Evolutionary conservation across 1,140 invertebrate species (phyloP).

Genomic region (Drosophila mauritiana): DNA sequence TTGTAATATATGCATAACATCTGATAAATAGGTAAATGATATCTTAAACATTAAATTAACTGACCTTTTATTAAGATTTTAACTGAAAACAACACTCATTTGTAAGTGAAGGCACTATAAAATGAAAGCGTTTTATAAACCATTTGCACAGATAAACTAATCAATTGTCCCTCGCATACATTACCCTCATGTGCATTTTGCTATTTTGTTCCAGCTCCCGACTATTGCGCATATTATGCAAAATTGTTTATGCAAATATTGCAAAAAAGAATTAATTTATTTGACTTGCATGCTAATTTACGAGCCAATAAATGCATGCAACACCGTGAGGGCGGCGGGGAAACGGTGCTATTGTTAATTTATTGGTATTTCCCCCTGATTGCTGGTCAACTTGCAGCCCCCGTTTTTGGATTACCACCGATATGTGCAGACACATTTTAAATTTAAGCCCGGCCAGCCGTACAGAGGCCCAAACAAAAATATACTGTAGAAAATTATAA

Average conservation of each 20-base stretch:
- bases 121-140: too few relatives aligned
- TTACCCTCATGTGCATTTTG: constrained; percentile 26
- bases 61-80: too few relatives aligned
- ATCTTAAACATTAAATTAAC: too few relatives aligned
- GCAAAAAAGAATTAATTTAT: constrained; percentile 83
- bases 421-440: constrained; percentile 72
- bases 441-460: constrained; percentile 61
- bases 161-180: constrained; percentile 13
- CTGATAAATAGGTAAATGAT: too few relatives aligned
- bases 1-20: too few relatives aligned
- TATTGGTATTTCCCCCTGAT: constrained; percentile 58
- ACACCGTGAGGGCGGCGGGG: constrained; percentile 1
- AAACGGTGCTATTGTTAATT: constrained; percentile 71
- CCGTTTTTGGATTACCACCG: constrained; percentile 20
- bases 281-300: constrained; percentile 82
- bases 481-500: constrained; percentile 72
- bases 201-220: constrained; percentile 51
- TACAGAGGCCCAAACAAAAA: constrained; percentile 35
- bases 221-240: constrained; percentile 78
- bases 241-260: constrained; percentile 83
- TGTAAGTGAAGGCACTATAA: too few relatives aligned
- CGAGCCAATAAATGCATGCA: constrained; percentile 75
- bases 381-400: constrained; percentile 4
- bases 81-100: too few relatives aligned
- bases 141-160: not conserved